Percentiles rank a stretch among this genome's conserved stretches.
Evolutionary conservation across 2,113 vertebrate genomes (phyloP).

Genomic region (Odontesthes bonariensis): DNA sequence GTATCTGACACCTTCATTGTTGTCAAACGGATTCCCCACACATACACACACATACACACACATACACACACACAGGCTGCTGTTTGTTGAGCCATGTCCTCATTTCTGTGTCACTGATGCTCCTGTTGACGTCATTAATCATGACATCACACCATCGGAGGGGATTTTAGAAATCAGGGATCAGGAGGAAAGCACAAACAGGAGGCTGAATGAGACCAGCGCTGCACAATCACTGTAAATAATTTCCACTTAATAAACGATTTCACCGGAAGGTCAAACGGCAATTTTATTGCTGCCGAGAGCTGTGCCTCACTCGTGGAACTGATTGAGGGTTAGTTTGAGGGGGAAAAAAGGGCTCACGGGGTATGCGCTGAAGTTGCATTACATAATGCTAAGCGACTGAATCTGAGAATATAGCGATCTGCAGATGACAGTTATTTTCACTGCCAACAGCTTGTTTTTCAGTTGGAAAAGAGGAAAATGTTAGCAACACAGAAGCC

Average conservation of each 20-base stretch:
- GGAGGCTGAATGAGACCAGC: constrained; percentile 21
- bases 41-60: too few relatives aligned
- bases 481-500: constrained; percentile 1
- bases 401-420: constrained; percentile 39
- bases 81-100: constrained; percentile 46
- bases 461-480: constrained; percentile 4
- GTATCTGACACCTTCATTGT: background rate
- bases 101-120: constrained; percentile 52
- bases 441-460: constrained; percentile 6
- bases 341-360: constrained; percentile 24
- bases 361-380: constrained; percentile 13
- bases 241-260: constrained; percentile 26
- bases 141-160: constrained; percentile 17
- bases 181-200: constrained; percentile 51
- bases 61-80: background rate
- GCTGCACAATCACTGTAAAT: constrained; percentile 25
- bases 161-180: constrained; percentile 56
- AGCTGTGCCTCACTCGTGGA: constrained; percentile 20
- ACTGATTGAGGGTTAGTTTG: constrained; percentile 54
- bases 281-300: constrained; percentile 19
- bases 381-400: constrained; percentile 39
- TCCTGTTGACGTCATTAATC: constrained; percentile 61
- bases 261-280: constrained; percentile 39
- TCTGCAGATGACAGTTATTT: background rate
- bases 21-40: constrained; percentile 16